Base-by-base conservation (phyloP, 2,888 invertebrate species). In the Callinectes sapidus region DNA sequence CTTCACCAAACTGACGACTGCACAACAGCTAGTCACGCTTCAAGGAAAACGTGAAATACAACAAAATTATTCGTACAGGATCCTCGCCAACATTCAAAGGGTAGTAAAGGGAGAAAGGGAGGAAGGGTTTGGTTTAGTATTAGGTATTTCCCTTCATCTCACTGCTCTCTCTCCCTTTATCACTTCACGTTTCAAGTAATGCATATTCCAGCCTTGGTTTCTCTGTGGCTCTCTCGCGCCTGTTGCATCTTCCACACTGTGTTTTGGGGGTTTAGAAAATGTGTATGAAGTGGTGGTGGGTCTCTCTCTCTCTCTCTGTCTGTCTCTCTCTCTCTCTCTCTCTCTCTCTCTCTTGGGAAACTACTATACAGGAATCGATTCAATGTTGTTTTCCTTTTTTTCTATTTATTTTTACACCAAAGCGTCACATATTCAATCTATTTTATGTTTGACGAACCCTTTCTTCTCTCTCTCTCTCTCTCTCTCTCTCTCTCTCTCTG, bases 401-500 rank as follows among this genome's bases (percentile, higher is more conserved):
- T 23, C 0, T 2, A 8, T 61, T 8, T 16, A 23, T 61, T 23
- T 23, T 23, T 23, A 23, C 61, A 61, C 16, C 3, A 61, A 61
- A 61, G 23, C 23, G 61, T 61, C 61, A 61, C 61, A 6, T 61
- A 61, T 61, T 61, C 61, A 61, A 61, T 61, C 6, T 61, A 61
- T 61, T 61, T 61, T 61, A 61, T 61, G 61, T 61, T 61, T 61
- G 61, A 61, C 3, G 61, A 23, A 23, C 61, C 23, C 61, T 61
- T 48, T 48, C 48, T 16, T 81, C 81, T 81, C 61, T 71, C 71
- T 71, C 71, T 71, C 71, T 71, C 71, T 71, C 71, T 71, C 71
- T 71, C n/a, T 71, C n/a, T n/a, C 23, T n/a, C n/a, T n/a, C 71
- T 71, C 71, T 71, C n/a, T 71, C 23, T n/a, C 6, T 28, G 28